Percentiles rank a stretch among this genome's conserved stretches.
Evolutionary conservation across 1,140 invertebrate species (phyloP).

Genomic region (Brachionus rotundiformis): DNA sequence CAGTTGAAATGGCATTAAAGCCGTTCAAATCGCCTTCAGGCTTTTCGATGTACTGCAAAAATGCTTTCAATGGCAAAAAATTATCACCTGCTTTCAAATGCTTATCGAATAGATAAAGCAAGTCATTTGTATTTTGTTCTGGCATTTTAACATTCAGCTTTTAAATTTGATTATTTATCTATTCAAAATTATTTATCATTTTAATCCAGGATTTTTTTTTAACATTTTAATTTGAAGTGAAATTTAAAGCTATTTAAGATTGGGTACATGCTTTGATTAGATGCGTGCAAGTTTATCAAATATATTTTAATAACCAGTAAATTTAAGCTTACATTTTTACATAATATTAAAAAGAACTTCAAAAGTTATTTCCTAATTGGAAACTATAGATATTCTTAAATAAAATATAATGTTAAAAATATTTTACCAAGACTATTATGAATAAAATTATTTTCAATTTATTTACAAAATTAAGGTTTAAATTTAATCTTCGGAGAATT

Average conservation of each 20-base stretch:
- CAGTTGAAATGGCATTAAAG: not conserved
- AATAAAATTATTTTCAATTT: too few species aligned
- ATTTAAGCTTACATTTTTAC: too few species aligned
- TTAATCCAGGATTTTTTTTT: conserved; percentile 33
- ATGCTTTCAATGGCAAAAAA: conserved; percentile 38
- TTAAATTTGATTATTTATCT: not conserved
- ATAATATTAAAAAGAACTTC: too few species aligned
- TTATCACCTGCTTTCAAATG: conserved; percentile 27
- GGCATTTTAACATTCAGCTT: not conserved
- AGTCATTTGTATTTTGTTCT: not conserved
- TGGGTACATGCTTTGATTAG: not conserved
- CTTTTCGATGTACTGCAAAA: conserved; percentile 13
- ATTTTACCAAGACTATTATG: too few species aligned
- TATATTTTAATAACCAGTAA: not conserved
- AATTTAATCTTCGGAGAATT: too few species aligned
- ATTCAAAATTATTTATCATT: conserved; percentile 17
- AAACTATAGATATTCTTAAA: too few species aligned
- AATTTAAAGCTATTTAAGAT: not conserved
- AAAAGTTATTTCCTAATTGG: too few species aligned
- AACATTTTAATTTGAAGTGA: not conserved
- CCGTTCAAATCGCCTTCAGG: not conserved
- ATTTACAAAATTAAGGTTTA: too few species aligned
- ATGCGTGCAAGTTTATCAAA: not conserved
- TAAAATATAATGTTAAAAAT: too few species aligned
- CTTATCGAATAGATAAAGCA: conserved; percentile 33